A percentile compares a stretch with the other conserved stretches of the same genome.
Evolutionary conservation across 2,797 vertebrate genomes (phyloP).

Genomic region (Brotula barbata): DNA sequence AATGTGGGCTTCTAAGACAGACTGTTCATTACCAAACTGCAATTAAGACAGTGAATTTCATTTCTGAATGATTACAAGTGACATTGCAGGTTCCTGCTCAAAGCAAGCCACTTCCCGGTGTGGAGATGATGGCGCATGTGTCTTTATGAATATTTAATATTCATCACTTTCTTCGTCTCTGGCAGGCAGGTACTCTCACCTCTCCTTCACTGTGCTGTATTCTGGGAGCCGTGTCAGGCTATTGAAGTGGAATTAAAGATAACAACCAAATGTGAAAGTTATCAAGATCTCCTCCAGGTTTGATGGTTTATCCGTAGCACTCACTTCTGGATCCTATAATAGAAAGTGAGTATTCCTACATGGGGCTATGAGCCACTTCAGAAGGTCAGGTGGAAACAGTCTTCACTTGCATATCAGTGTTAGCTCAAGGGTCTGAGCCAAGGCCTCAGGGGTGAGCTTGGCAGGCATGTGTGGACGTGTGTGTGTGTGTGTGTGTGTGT

Average conservation of each 20-base stretch:
- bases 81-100: conserved; percentile 21
- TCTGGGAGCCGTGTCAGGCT: conserved; percentile 1
- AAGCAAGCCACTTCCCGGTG: conserved; percentile 11
- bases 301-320: conserved; percentile 45
- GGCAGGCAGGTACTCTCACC: not conserved
- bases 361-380: conserved; percentile 70
- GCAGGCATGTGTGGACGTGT: conserved; percentile 40
- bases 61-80: conserved; percentile 35
- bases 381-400: conserved; percentile 75
- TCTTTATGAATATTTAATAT: conserved; percentile 42
- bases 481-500: conserved; percentile 17
- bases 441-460: conserved; percentile 42
- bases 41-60: conserved; percentile 52
- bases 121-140: conserved; percentile 19
- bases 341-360: conserved; percentile 73
- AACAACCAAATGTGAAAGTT: conserved; percentile 9
- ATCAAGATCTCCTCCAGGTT: conserved; percentile 34
- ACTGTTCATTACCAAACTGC: conserved; percentile 49
- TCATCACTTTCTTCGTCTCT: not conserved
- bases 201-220: not conserved
- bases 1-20: not conserved
- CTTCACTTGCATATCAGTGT: conserved; percentile 74
- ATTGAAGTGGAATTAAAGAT: conserved; percentile 10
- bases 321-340: conserved; percentile 56
- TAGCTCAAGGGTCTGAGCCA: conserved; percentile 63